These are phyloP conservation scores for Anthophora plumipes DNA, from an alignment of 2,888 invertebrate species.

Conservation along the genomic window DNA sequence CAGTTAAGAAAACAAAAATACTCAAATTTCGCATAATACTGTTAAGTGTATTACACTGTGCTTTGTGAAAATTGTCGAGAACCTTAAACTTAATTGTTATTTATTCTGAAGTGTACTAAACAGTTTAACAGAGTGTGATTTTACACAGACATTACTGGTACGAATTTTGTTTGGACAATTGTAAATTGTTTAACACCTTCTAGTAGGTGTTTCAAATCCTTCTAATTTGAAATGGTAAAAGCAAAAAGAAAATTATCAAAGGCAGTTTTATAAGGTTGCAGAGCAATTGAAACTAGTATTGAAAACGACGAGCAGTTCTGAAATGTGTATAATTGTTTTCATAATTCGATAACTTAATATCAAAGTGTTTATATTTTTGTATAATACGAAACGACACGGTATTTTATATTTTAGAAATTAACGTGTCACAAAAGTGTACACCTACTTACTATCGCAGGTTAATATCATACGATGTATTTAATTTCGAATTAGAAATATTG, in stretches of 20 bases:
- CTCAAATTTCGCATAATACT: conserved; percentile 39
- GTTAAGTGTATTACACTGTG: conserved; percentile 8
- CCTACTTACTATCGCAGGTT: conserved; percentile 29
- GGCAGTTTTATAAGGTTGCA: conserved; percentile 5
- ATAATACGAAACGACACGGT: conserved; percentile 40
- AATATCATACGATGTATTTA: conserved; percentile 27
- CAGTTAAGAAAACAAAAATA: conserved; percentile 35
- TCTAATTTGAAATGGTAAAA: background rate
- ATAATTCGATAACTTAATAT: conserved; percentile 41
- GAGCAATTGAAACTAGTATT: conserved; percentile 17
- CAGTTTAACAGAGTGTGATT: background rate
- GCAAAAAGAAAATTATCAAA: background rate
- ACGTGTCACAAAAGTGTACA: conserved; percentile 21
- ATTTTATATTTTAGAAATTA: conserved; percentile 50
- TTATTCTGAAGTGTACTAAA: conserved; percentile 6
- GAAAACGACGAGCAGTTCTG: conserved; percentile 18
- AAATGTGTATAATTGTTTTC: conserved; percentile 40
- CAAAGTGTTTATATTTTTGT: conserved; percentile 67
- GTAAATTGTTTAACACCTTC: conserved; percentile 11
- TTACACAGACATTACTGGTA: conserved; percentile 1
- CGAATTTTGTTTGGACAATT: conserved; percentile 13
- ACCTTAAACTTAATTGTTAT: conserved; percentile 24
- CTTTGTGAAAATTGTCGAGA: conserved; percentile 11
- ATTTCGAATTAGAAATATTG: conserved; percentile 18
- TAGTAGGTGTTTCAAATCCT: conserved; percentile 3